Conservation (phyloP, 2,113 vertebrate genomes). For the Hypocryptadius cinnamomeus region DNA sequence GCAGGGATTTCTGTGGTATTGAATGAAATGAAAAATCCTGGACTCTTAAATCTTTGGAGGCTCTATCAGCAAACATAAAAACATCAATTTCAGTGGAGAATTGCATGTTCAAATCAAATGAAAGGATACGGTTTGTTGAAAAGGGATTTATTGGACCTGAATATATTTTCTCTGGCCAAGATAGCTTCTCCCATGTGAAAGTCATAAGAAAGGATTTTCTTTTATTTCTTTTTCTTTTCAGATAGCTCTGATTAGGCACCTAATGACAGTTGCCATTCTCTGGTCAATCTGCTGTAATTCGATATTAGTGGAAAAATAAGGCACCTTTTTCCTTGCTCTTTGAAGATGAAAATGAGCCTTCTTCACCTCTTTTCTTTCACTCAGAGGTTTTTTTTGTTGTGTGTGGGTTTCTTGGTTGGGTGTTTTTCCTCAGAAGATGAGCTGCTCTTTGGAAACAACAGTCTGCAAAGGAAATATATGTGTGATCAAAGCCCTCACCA, state of each 20-base stretch:
- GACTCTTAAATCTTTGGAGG: not conserved
- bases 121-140: not conserved
- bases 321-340: constrained; percentile 48
- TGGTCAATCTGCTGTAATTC: constrained; percentile 68
- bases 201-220: constrained; percentile 20
- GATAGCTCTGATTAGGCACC: constrained; percentile 53
- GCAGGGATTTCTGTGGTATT: not conserved
- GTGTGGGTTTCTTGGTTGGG: not conserved
- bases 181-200: not conserved
- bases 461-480: constrained; percentile 56
- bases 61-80: not conserved
- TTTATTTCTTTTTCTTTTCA: constrained; percentile 13
- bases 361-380: constrained; percentile 38
- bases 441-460: constrained; percentile 54
- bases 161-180: not conserved
- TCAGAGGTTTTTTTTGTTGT: not conserved
- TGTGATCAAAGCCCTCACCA: constrained; percentile 71
- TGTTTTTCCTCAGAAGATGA: constrained; percentile 52
- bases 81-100: not conserved
- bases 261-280: constrained; percentile 64
- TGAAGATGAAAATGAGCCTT: constrained; percentile 66
- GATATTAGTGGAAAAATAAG: constrained; percentile 63
- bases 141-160: not conserved
- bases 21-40: not conserved
- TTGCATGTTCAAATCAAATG: not conserved